phyloP scores from a whole-genome alignment of 2,888 invertebrate genomes.

The Platycnemis pennipes region DNA sequence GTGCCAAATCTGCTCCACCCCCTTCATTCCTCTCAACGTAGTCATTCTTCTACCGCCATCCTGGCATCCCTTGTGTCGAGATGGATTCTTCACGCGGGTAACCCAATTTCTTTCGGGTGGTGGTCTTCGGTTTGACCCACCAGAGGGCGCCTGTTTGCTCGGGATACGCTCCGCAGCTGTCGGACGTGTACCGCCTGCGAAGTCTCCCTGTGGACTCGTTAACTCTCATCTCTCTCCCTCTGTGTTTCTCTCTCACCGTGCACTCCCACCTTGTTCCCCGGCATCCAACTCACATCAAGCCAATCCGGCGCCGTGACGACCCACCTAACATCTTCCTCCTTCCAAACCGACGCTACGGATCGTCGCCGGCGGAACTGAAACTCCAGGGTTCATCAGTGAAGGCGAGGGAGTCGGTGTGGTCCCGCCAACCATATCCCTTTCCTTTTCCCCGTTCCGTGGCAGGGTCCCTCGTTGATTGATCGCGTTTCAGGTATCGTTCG shows the following conservation, averaged over 20 bases:
- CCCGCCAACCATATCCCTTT: not conserved
- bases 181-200: conserved; percentile 45
- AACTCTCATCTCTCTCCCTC: not conserved
- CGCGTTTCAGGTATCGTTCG: too few relatives aligned
- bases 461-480: too few relatives aligned
- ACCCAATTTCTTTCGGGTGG: conserved; percentile 21
- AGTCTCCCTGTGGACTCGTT: conserved; percentile 25
- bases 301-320: not conserved
- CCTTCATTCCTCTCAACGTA: not conserved
- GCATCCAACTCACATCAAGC: not conserved
- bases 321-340: not conserved
- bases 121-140: conserved; percentile 8
- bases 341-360: not conserved
- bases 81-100: not conserved
- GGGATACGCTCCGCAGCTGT: not conserved
- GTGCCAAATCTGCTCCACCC: not conserved
- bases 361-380: not conserved
- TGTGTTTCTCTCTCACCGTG: not conserved
- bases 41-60: not conserved
- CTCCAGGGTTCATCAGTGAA: not conserved
- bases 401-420: not conserved
- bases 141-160: conserved; percentile 43
- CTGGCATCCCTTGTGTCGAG: not conserved
- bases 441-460: not conserved
- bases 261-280: not conserved